These are phyloP conservation scores for Trypoxylon attenuatum DNA, from an alignment of 2,888 invertebrate species.

Conservation along the genomic window DNA sequence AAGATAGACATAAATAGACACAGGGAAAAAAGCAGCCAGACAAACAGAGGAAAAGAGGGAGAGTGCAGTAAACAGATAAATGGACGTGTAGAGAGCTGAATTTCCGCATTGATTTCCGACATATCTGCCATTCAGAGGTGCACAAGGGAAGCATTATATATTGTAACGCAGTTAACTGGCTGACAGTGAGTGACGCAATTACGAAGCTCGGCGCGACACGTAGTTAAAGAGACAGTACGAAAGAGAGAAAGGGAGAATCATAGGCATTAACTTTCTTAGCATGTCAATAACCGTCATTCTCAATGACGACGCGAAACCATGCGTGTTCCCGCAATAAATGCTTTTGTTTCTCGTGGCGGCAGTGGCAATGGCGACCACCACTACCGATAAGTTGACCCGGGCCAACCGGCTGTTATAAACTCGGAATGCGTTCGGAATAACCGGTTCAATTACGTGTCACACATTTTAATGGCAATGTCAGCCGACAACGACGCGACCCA, in stretches of 20 bases:
- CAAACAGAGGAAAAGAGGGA: too few species aligned
- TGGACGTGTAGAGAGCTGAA: too few species aligned
- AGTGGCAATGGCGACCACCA: too few species aligned
- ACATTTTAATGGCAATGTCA: conserved; percentile 21
- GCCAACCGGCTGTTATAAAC: conserved; percentile 16
- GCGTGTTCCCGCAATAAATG: background rate
- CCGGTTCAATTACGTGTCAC: conserved; percentile 33
- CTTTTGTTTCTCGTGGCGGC: background rate
- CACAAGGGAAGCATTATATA: too few species aligned
- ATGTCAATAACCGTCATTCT: background rate
- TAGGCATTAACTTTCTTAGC: background rate
- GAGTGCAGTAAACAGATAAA: too few species aligned
- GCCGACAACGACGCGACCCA: conserved; percentile 24
- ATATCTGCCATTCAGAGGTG: too few species aligned
- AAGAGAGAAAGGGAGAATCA: too few species aligned
- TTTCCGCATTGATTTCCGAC: too few species aligned
- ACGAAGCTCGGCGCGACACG: background rate
- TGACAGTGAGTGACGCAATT: background rate
- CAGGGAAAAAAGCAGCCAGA: too few species aligned
- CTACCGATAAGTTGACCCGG: conserved; percentile 8
- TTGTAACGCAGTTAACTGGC: background rate
- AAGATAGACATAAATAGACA: too few species aligned
- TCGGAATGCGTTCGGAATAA: conserved; percentile 23
- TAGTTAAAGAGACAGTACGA: too few species aligned
- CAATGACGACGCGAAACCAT: background rate